Percentiles rank a stretch among this genome's conserved stretches.
Conservation (phyloP, 2,888 invertebrate genomes). For the Ariolimax columbianus region DNA sequence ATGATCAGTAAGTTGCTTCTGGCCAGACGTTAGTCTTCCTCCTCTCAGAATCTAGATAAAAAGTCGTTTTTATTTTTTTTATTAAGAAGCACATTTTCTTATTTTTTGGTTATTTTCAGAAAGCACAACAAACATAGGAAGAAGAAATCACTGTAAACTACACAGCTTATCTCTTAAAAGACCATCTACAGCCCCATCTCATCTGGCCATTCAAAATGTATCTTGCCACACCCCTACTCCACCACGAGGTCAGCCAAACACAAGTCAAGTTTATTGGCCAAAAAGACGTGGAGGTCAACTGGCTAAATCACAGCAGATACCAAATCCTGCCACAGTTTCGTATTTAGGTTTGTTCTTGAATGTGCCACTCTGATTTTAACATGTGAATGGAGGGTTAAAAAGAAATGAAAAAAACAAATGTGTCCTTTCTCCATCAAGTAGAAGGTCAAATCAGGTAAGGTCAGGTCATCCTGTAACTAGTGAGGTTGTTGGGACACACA, state of each 20-base stretch:
- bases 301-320: not conserved
- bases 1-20: no score
- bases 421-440: no score
- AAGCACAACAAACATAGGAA: not conserved
- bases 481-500: no score
- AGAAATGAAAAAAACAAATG: no score
- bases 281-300: not conserved
- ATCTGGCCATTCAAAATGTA: not conserved
- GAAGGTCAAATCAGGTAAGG: no score
- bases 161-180: not conserved
- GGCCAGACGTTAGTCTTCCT: no score
- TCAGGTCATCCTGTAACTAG: no score
- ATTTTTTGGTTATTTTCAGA: not conserved
- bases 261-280: not conserved
- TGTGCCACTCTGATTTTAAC: not conserved
- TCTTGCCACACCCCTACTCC: not conserved
- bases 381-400: no score
- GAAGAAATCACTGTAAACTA: not conserved
- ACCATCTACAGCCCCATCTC: slow-evolving; percentile 18
- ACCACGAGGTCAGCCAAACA: not conserved
- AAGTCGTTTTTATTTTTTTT: no score
- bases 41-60: no score
- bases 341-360: slow-evolving; percentile 16
- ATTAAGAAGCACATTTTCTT: slow-evolving; percentile 1
- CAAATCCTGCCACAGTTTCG: not conserved